These are phyloP conservation scores for Ooceraea biroi DNA, from an alignment of 1,140 invertebrate genomes.

Conservation along the genomic window DNA sequence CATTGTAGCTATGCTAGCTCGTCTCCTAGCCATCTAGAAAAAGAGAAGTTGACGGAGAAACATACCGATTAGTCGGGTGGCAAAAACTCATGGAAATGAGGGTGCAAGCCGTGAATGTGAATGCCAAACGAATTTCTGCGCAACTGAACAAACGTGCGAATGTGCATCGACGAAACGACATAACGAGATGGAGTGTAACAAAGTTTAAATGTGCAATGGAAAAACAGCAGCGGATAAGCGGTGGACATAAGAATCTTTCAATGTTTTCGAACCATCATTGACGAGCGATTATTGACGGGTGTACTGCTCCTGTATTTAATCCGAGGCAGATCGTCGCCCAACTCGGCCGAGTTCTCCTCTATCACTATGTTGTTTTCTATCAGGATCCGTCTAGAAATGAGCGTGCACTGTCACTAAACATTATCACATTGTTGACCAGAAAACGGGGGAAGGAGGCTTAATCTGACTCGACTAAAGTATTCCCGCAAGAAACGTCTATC, in stretches of 20 bases:
- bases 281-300: constrained; percentile 82
- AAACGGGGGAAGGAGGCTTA: neutral
- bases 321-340: constrained; percentile 81
- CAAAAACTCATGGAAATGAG: neutral
- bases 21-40: constrained; percentile 85
- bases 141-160: constrained; percentile 4
- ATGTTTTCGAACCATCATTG: constrained; percentile 83
- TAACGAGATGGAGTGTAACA: neutral
- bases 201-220: neutral
- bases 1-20: constrained; percentile 85
- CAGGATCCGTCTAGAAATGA: constrained; percentile 82
- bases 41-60: constrained; percentile 60
- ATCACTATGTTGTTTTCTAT: constrained; percentile 82
- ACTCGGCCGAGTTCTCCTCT: constrained; percentile 81
- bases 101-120: neutral
- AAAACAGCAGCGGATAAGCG: constrained; percentile 43
- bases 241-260: constrained; percentile 58
- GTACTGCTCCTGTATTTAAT: constrained; percentile 80
- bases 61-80: neutral
- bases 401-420: constrained; percentile 21
- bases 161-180: neutral
- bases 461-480: neutral
- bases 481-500: neutral
- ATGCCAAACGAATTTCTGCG: neutral
- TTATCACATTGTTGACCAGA: neutral